phyloP scores from a whole-genome alignment of 2,888 invertebrate species.

The Pollenia labialis region DNA sequence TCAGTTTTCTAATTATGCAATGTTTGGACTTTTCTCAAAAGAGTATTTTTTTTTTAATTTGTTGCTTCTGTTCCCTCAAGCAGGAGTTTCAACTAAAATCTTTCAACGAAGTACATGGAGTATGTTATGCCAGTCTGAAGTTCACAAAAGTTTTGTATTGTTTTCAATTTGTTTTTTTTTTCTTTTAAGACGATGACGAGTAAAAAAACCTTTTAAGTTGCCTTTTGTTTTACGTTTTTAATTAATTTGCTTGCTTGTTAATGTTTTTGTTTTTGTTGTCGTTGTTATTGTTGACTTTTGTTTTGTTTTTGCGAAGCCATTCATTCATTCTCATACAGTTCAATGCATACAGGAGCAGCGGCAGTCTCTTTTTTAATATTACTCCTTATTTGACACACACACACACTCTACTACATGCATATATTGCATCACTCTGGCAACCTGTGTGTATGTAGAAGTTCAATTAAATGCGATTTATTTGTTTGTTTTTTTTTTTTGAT shows the following conservation, averaged over 20 bases:
- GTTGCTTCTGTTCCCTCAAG: not conserved
- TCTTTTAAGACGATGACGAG: constrained; percentile 54
- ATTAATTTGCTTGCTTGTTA: constrained; percentile 69
- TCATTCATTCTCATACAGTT: constrained; percentile 32
- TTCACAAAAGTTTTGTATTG: constrained; percentile 49
- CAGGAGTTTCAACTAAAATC: not conserved
- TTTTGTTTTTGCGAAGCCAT: constrained; percentile 57
- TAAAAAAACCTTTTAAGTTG: constrained; percentile 71
- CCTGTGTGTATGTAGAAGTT: constrained; percentile 23
- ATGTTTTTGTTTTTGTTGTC: constrained; percentile 41
- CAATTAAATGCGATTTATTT: constrained; percentile 38
- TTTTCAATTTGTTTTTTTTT: constrained; percentile 54
- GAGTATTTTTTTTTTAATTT: not conserved
- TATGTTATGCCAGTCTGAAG: constrained; percentile 29
- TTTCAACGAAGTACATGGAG: not conserved
- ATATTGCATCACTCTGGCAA: constrained; percentile 34
- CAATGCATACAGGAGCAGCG: constrained; percentile 41
- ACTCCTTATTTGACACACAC: not conserved
- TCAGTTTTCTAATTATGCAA: no score
- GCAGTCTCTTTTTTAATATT: constrained; percentile 44
- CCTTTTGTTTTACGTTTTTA: constrained; percentile 71
- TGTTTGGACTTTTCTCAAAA: not conserved
- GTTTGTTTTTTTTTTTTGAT: not conserved
- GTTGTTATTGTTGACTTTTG: constrained; percentile 24
- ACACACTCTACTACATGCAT: not conserved